Conservation (phyloP, 2,113 vertebrate genomes). For the Thamnophis sirtalis region DNA sequence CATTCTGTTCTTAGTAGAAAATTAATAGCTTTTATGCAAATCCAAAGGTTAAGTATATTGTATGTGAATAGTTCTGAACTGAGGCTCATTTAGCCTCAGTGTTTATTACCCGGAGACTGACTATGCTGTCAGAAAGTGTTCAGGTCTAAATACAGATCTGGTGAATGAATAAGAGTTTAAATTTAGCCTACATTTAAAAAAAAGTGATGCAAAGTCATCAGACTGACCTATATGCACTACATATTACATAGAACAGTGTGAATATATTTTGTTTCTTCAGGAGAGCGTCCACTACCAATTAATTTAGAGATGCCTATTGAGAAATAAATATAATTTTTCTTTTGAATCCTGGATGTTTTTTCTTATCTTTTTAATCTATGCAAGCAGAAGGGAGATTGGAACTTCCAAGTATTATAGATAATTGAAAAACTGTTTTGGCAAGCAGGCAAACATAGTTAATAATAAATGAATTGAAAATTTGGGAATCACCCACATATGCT, state of each 20-base stretch:
- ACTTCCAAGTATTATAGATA: neutral
- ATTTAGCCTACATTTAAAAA: neutral
- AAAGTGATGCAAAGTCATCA: neutral
- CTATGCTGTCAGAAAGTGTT: conserved; percentile 47
- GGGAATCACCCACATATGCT: neutral
- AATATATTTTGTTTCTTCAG: neutral
- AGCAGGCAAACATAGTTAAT: neutral
- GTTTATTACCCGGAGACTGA: conserved; percentile 55
- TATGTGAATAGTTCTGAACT: conserved; percentile 52
- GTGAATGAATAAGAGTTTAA: conserved; percentile 35
- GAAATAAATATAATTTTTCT: neutral
- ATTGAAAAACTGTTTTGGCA: neutral
- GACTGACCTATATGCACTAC: neutral
- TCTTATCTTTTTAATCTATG: neutral
- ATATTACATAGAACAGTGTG: neutral
- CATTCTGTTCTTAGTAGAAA: conserved; percentile 45
- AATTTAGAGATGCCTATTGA: neutral
- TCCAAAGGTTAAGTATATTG: conserved; percentile 27
- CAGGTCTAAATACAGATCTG: conserved; percentile 31
- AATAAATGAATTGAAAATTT: neutral
- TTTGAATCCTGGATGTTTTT: neutral
- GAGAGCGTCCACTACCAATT: neutral
- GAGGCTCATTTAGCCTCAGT: conserved; percentile 53
- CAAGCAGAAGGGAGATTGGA: neutral
- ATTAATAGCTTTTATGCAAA: conserved; percentile 46